A percentile compares a stretch with the other conserved stretches of the same genome.
Conservation (phyloP, 1,140 invertebrate genomes). For the Bombus sibiricus region DNA sequence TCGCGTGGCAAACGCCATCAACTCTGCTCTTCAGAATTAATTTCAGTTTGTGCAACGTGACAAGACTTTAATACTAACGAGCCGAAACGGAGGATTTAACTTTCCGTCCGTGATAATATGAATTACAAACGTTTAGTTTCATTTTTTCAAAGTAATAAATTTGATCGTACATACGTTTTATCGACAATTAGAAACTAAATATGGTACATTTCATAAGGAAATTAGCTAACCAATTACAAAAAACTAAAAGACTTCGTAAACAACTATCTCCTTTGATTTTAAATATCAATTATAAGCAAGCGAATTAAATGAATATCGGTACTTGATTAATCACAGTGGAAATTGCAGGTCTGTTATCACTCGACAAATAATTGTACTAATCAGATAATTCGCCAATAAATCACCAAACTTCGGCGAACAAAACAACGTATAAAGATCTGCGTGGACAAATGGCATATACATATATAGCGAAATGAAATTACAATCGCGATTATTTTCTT, state of each 20-base stretch:
- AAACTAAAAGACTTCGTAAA: neutral
- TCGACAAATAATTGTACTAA: neutral
- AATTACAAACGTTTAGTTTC: neutral
- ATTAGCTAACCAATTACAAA: neutral
- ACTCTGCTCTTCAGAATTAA: conserved; percentile 36
- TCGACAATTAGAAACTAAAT: neutral
- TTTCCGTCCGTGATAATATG: neutral
- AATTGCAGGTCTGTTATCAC: neutral
- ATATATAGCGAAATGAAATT: neutral
- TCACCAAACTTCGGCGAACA: neutral
- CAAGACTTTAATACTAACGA: neutral
- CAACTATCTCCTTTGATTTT: neutral
- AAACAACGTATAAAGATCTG: neutral
- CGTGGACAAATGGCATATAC: neutral
- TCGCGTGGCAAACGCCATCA: conserved; percentile 6
- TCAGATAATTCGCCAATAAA: neutral
- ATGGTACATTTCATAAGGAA: neutral
- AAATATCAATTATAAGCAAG: neutral
- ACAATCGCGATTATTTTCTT: conserved; percentile 4
- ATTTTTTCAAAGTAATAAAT: neutral
- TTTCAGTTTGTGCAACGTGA: neutral
- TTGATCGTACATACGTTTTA: neutral
- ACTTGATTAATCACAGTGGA: neutral
- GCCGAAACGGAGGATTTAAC: neutral
- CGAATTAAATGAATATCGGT: neutral